Base-by-base conservation (phyloP, 37 sponge, comb jelly and placozoan species). In the Aplysina aerophoba region DNA sequence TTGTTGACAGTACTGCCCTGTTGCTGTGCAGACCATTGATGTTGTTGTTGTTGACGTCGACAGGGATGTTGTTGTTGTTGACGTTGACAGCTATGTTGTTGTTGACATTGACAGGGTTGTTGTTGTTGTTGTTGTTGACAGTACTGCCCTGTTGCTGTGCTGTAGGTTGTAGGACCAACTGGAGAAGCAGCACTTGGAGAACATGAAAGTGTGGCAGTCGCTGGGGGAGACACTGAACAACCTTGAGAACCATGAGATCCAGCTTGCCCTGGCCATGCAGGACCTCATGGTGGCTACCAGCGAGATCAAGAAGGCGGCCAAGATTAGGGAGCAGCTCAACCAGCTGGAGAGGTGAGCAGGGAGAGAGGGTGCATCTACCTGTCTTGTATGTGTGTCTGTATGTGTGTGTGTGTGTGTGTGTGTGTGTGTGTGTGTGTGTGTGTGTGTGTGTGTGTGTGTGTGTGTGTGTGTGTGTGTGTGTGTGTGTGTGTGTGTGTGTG, bases 281-380 rank as follows among this genome's bases (percentile, higher is more conserved):
- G 92, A 92, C 66, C 80, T 92, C 2, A 41, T 34, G 57, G 72
- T 86, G 27, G 92, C 92, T 37, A 92, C 92, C 12, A 74, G 36
- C 0, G 92, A 92, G 65, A 86, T 92, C 54, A 89, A 82, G 58
- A 85, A 28, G 34, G 89, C 89, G 0, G 73, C 87, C 40, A 84
- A 75, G 15, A 55, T 92, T 58, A 69, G 82, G 54, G 31, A 37
- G 41, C 40, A 83, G 64, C 80, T 88, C 44, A 41, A 83, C 31
- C 62, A 39, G 20, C 38, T 92, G 80, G 83, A 83, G 27, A 74
- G 38, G 92, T 92, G 55, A 41, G 77, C 37, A 15, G 19, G 15
- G 59, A 20, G 19, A 19, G 15, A 19, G 15, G 15, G 59, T 58
- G 59, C 19, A 15, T 20, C 19, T 58, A n/a, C n/a, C n/a, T n/a